Conservation (phyloP, 2,797 vertebrate species). For the Chelidonichthys spinosus region DNA sequence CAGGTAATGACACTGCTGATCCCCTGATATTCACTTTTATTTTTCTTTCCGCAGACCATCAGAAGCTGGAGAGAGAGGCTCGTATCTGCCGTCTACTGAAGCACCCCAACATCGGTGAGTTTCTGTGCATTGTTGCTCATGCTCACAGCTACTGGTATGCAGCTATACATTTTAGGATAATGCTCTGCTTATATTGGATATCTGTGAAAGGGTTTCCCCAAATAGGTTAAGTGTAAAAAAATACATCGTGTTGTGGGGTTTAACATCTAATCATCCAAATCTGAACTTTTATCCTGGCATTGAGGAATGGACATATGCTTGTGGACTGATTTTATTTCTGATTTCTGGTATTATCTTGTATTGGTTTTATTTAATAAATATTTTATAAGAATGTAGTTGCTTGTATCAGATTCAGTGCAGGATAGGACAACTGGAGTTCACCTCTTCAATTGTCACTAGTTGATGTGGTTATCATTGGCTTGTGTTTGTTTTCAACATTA, state of each 20-base stretch:
- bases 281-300: background rate
- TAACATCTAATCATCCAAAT: background rate
- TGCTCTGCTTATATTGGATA: background rate
- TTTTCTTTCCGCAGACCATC: slow-evolving; percentile 70
- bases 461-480: background rate
- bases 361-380: too few species aligned
- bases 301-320: background rate
- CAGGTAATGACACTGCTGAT: background rate
- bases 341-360: background rate
- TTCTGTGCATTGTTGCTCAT: background rate
- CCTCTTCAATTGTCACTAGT: background rate
- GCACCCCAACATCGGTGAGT: slow-evolving; percentile 82
- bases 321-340: background rate
- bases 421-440: background rate
- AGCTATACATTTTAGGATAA: background rate
- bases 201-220: background rate
- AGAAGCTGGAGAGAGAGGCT: slow-evolving; percentile 82
- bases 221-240: background rate
- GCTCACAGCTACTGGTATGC: background rate
- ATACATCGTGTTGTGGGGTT: background rate
- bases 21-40: background rate
- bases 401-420: background rate
- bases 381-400: background rate
- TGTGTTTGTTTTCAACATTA: background rate
- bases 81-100: slow-evolving; percentile 82